Evolutionary conservation across 2,797 vertebrate genomes (phyloP).

Genomic region (Jordanella pulchra): DNA sequence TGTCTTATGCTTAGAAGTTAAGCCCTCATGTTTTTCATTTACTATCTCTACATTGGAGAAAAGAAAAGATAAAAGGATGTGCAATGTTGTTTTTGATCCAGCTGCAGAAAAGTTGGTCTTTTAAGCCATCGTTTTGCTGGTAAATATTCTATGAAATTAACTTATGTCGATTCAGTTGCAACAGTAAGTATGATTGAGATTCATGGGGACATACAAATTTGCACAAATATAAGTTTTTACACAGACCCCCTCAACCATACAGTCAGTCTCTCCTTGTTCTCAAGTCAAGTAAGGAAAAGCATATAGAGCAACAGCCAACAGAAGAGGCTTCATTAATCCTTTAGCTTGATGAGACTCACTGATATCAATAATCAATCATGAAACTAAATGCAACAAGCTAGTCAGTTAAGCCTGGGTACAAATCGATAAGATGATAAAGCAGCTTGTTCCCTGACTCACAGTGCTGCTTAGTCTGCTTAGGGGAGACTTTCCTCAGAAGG

Average conservation of each 20-base stretch:
- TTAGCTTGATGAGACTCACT: constrained; percentile 39
- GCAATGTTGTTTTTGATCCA: constrained; percentile 24
- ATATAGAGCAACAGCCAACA: constrained; percentile 9
- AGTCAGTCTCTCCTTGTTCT: constrained; percentile 27
- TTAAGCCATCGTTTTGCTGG: constrained; percentile 38
- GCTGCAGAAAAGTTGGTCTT: constrained; percentile 43
- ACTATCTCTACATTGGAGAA: constrained; percentile 34
- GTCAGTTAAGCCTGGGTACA: constrained; percentile 44
- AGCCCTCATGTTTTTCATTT: constrained; percentile 35
- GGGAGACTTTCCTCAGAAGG: constrained; percentile 23
- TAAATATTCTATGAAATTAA: constrained; percentile 59
- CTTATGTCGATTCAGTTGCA: constrained; percentile 46
- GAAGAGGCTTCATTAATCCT: constrained; percentile 47
- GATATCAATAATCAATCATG: constrained; percentile 68
- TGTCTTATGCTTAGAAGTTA: constrained; percentile 27
- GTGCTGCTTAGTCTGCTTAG: constrained; percentile 36
- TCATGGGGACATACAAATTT: constrained; percentile 25
- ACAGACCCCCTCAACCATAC: constrained; percentile 8
- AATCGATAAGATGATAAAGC: constrained; percentile 63
- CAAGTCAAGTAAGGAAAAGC: constrained; percentile 28
- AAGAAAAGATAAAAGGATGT: constrained; percentile 29
- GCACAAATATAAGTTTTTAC: constrained; percentile 18
- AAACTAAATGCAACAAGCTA: constrained; percentile 34
- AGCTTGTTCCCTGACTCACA: constrained; percentile 33
- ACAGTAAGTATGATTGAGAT: constrained; percentile 58